A percentile compares a stretch with the other conserved stretches of the same genome.
These are phyloP conservation scores for Napeogenes sylphis DNA, from an alignment of 2,888 invertebrate species.

Conservation along the genomic window DNA sequence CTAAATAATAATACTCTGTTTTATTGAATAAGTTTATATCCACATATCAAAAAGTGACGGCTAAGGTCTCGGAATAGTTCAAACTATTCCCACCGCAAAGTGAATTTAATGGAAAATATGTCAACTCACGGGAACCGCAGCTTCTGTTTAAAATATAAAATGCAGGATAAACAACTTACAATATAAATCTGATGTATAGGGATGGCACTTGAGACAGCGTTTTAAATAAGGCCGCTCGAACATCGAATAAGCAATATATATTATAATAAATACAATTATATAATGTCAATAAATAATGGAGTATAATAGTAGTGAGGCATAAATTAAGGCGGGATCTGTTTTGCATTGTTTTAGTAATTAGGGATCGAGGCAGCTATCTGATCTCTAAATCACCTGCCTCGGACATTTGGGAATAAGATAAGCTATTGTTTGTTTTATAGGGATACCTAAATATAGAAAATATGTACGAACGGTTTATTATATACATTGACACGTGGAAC, in stretches of 20 bases:
- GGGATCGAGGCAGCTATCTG: background rate
- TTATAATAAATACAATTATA: background rate
- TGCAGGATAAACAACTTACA: conserved; percentile 1
- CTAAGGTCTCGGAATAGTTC: background rate
- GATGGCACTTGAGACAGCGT: background rate
- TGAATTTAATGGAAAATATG: background rate
- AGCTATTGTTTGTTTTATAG: too few species aligned
- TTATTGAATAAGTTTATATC: too few species aligned
- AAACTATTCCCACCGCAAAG: background rate
- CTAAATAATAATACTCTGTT: too few species aligned
- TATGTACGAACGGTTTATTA: too few species aligned
- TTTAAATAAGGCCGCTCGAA: background rate
- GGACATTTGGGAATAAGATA: background rate
- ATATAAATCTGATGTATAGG: conserved; percentile 3
- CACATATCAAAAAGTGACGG: too few species aligned
- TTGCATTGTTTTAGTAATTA: background rate
- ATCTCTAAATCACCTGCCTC: background rate
- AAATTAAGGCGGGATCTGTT: background rate
- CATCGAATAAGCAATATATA: background rate
- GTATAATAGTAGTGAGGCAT: background rate
- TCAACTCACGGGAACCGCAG: background rate
- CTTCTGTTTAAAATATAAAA: conserved; percentile 4
- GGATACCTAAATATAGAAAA: too few species aligned
- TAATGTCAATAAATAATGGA: background rate
- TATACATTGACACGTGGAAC: too few species aligned